Evolutionary conservation across 2,797 vertebrate genomes (phyloP).

Genomic region (Dallia pectoralis): DNA sequence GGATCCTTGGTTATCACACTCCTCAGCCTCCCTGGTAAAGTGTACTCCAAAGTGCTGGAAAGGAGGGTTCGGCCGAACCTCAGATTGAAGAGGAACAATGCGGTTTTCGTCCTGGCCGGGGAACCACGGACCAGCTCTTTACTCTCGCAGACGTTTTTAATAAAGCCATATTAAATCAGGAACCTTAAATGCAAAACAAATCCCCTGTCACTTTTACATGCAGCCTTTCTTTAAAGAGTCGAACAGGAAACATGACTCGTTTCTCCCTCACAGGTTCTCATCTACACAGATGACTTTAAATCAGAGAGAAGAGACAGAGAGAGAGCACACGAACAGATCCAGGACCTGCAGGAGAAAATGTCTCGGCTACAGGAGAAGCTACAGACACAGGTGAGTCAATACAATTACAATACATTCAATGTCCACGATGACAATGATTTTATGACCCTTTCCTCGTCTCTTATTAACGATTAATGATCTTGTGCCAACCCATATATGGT

Average conservation of each 20-base stretch:
- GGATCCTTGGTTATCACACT: too few relatives aligned
- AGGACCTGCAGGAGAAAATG: constrained; percentile 83
- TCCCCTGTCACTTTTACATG: background rate
- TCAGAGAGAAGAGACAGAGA: constrained; percentile 90
- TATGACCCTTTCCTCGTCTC: background rate
- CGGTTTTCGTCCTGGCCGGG: too few relatives aligned
- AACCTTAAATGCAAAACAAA: background rate
- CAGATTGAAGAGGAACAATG: too few relatives aligned
- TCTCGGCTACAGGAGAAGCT: constrained; percentile 74
- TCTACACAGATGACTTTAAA: constrained; percentile 89
- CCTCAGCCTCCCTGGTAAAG: too few relatives aligned
- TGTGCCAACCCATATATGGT: background rate
- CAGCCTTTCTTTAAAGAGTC: background rate
- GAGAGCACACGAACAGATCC: constrained; percentile 84
- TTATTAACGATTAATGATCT: background rate
- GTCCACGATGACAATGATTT: background rate
- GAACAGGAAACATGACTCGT: background rate
- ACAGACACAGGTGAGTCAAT: constrained; percentile 69
- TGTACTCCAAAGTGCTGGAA: too few relatives aligned
- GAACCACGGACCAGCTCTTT: too few relatives aligned
- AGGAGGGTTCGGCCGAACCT: too few relatives aligned
- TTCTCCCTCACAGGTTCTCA: constrained; percentile 76
- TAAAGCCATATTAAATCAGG: background rate
- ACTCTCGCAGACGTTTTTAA: too few relatives aligned
- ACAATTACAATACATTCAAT: background rate